A percentile compares a stretch with the other conserved stretches of the same genome.
Evolutionary conservation across 2,113 vertebrate species (phyloP).

Genomic region (Amblyopsis rosae): DNA sequence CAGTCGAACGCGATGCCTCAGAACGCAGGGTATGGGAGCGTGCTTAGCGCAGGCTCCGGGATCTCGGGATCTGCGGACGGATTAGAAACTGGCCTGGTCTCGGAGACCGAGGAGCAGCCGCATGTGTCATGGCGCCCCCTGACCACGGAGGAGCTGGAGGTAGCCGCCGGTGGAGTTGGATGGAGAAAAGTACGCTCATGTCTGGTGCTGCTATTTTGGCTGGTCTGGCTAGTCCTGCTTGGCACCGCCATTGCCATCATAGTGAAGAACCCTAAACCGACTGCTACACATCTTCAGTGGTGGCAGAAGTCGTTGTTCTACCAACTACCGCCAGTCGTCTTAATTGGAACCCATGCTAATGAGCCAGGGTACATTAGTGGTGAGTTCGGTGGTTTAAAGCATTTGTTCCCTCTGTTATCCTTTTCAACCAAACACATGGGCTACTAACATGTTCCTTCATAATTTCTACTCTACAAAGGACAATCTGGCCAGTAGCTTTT

Average conservation of each 20-base stretch:
- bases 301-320: slow-evolving; percentile 74
- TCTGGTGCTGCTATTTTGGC: slow-evolving; percentile 73
- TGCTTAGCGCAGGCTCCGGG: slow-evolving; percentile 11
- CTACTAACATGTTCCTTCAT: no score
- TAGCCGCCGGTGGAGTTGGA: slow-evolving; percentile 45
- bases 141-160: slow-evolving; percentile 63
- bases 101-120: not conserved
- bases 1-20: slow-evolving; percentile 63
- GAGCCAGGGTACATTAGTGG: slow-evolving; percentile 46
- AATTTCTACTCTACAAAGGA: no score
- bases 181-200: slow-evolving; percentile 70
- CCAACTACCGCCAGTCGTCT: slow-evolving; percentile 52
- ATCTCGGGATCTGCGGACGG: slow-evolving; percentile 8
- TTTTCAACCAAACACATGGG: not conserved
- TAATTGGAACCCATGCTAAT: slow-evolving; percentile 11
- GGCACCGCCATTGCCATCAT: slow-evolving; percentile 54
- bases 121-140: slow-evolving; percentile 51
- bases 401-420: not conserved
- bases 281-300: slow-evolving; percentile 53
- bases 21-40: slow-evolving; percentile 58
- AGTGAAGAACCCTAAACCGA: slow-evolving; percentile 48
- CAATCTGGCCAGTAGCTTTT: no score
- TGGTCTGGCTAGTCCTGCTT: slow-evolving; percentile 68
- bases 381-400: slow-evolving; percentile 44
- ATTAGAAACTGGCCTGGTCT: slow-evolving; percentile 58